phyloP scores from a whole-genome alignment of 2,888 invertebrate species.

The Blastobasis lacticolella region DNA sequence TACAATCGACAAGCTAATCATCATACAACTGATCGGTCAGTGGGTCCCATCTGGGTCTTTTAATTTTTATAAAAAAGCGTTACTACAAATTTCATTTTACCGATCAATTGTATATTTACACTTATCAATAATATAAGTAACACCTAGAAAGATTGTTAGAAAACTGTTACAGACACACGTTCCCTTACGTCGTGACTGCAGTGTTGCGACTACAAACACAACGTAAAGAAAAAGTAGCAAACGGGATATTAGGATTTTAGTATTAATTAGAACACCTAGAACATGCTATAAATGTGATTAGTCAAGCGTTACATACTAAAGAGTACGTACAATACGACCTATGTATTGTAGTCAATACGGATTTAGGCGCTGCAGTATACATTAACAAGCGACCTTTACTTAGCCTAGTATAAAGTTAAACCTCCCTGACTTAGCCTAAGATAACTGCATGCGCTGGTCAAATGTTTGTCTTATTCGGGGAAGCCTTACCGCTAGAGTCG shows the following conservation, averaged over 20 bases:
- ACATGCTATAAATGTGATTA: constrained; percentile 25
- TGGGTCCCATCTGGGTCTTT: constrained; percentile 20
- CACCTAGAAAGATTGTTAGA: constrained; percentile 28
- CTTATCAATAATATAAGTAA: constrained; percentile 25
- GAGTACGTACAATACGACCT: too few species aligned
- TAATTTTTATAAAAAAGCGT: constrained; percentile 9
- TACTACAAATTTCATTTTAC: constrained; percentile 11
- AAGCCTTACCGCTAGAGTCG: too few species aligned
- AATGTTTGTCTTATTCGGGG: too few species aligned
- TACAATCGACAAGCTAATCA: constrained; percentile 47
- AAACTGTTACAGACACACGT: constrained; percentile 5
- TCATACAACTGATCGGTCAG: constrained; percentile 40
- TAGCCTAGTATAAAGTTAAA: constrained; percentile 24
- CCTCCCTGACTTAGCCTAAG: constrained; percentile 22
- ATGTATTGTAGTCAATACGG: constrained; percentile 10
- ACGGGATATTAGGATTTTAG: too few species aligned
- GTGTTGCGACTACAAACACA: too few species aligned
- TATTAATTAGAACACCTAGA: constrained; percentile 5
- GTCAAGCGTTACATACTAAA: constrained; percentile 37
- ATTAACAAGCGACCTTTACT: constrained; percentile 42
- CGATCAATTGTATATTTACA: constrained; percentile 40
- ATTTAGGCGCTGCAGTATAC: constrained; percentile 21
- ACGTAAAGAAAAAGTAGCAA: too few species aligned
- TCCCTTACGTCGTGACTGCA: too few species aligned
- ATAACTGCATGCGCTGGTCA: too few species aligned